Conservation (phyloP, 2,888 invertebrate species). For the Oxytorus armatus region DNA sequence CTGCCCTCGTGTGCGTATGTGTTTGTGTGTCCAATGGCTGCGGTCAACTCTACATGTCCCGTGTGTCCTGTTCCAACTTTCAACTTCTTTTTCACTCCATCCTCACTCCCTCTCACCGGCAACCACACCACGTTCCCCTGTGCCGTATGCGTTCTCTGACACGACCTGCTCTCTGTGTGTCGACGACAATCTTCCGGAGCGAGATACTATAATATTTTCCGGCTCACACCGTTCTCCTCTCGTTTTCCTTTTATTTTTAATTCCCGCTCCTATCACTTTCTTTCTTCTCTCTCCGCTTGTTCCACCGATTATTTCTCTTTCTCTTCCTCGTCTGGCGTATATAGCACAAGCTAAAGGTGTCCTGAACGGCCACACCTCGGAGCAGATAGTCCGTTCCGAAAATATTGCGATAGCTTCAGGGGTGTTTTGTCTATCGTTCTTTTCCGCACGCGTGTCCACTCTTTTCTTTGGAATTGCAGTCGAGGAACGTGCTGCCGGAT, state of each 20-base stretch:
- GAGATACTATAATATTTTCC: constrained; percentile 62
- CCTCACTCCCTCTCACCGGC: background rate
- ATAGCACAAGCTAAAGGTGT: constrained; percentile 26
- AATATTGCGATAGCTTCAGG: constrained; percentile 51
- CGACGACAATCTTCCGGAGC: constrained; percentile 50
- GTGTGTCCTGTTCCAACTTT: constrained; percentile 50
- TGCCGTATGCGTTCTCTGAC: constrained; percentile 35
- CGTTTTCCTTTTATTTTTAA: constrained; percentile 15
- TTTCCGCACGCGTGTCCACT: too few species aligned
- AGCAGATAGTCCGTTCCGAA: constrained; percentile 62
- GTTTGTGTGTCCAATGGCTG: constrained; percentile 9
- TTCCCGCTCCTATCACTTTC: constrained; percentile 16
- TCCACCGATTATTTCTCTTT: constrained; percentile 2
- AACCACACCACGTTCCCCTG: constrained; percentile 5
- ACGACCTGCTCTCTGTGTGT: constrained; percentile 48
- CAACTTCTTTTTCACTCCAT: constrained; percentile 48
- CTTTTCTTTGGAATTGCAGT: too few species aligned
- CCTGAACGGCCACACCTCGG: constrained; percentile 51
- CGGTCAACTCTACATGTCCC: constrained; percentile 35
- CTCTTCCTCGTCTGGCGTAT: background rate
- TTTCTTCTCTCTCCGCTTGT: background rate
- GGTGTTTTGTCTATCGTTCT: constrained; percentile 45
- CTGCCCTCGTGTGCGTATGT: background rate
- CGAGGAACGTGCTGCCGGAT: too few species aligned
- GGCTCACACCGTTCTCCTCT: constrained; percentile 23